Percentiles rank a stretch among this genome's conserved stretches.
phyloP scores from a whole-genome alignment of 92 coral and sea anemone genomes.

The Umimayanthus kanabou region DNA sequence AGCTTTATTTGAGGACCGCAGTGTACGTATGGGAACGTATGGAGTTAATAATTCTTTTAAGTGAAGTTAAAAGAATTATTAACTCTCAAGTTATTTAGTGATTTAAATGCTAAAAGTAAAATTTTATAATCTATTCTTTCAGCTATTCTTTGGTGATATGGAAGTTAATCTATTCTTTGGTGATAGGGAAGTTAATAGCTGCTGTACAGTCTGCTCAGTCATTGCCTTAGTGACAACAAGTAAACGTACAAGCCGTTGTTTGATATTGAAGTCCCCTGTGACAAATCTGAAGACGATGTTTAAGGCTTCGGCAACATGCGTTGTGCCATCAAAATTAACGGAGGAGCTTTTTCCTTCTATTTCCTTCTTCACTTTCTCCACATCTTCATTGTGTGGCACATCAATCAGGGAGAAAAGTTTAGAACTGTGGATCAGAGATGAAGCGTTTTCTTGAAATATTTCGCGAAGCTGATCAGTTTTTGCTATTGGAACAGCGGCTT shows the following conservation, averaged over 20 bases:
- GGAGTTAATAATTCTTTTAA: too few species aligned
- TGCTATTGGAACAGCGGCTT: constrained; percentile 57
- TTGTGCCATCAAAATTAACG: constrained; percentile 60
- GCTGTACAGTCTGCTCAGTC: constrained; percentile 57
- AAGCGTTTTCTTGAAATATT: constrained; percentile 53
- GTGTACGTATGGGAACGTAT: too few species aligned
- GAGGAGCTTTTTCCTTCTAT: constrained; percentile 50
- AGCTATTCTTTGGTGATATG: too few species aligned
- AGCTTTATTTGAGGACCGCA: too few species aligned
- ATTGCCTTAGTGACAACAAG: constrained; percentile 48
- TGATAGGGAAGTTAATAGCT: constrained; percentile 45
- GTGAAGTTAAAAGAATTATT: too few species aligned
- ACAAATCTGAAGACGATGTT: constrained; percentile 59
- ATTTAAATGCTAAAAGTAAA: too few species aligned
- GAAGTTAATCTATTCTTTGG: too few species aligned
- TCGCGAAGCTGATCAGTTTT: constrained; percentile 51
- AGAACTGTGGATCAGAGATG: constrained; percentile 45
- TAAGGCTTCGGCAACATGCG: constrained; percentile 55
- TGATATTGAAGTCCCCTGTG: constrained; percentile 38
- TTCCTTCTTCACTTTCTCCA: constrained; percentile 54
- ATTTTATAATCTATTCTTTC: too few species aligned
- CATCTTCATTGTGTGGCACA: constrained; percentile 53
- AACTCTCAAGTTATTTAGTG: too few species aligned
- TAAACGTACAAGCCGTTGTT: constrained; percentile 49
- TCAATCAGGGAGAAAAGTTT: constrained; percentile 51